Evolutionary conservation across 2,113 vertebrate species (phyloP), one percentile per base, ranked within the genome.

Genomic region (Xyrauchen texanus): DNA sequence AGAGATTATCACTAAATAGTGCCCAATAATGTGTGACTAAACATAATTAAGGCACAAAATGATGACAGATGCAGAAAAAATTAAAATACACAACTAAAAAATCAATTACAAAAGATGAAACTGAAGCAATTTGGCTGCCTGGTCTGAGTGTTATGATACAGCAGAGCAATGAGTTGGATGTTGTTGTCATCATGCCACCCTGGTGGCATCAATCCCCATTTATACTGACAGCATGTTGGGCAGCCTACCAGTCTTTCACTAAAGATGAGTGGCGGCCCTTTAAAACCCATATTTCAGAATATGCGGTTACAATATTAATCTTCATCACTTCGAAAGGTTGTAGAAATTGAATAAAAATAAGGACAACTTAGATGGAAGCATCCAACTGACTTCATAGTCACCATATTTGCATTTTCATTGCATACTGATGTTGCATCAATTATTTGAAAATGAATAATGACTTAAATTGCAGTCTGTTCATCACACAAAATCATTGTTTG

Each of bases 131-230:
- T 6, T 16, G 7, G 7, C 34, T 42, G 62, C 57, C 71, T 72
- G 3, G 16, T 12, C 53, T 11, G 53, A 68, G 44, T 46, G 6
- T 60, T 49, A 82, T 55, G 6, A 9, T 9, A 12, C 45, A 21
- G 3, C 21, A 34, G 21, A 34, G 49, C 10, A 65, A 61, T 60
- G 8, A 2, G 46, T 10, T 76, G 21, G 21, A 3, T 65, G 58
- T 7, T 70, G 13, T 67, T 68, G 60, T 71, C 44, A 34, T 60
- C 66, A 69, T 70, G 45, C 21, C 57, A 12, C 5, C 68, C 13
- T 16, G 42, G 67, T 64, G 60, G 81, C 60, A 75, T 80, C 74
- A 84, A 70, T 85, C 82, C 66, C 60, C 60, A 79, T 81, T 79
- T 81, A 69, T 49, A 70, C 76, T 73, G 68, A 74, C 73, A 79